phyloP scores from a whole-genome alignment of 2,888 invertebrate genomes.

The Drosophila sordidula region DNA sequence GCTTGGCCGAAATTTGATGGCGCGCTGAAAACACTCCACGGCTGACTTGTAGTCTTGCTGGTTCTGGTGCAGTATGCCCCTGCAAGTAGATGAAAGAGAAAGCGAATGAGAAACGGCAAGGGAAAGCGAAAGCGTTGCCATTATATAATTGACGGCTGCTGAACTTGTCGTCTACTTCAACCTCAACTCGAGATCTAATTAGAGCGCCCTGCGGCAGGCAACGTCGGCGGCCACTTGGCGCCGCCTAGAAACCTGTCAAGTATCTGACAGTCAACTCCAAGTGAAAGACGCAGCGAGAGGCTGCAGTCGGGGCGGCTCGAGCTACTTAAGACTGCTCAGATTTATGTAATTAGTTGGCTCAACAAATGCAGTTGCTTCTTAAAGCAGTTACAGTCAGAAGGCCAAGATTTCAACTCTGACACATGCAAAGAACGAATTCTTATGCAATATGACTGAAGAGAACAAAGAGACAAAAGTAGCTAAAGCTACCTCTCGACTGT shows the following conservation, averaged over 20 bases:
- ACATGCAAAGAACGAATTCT: neutral
- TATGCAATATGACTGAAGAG: neutral
- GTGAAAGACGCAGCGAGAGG: constrained; percentile 27
- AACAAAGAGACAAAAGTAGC: too few relatives aligned
- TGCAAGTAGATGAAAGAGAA: constrained; percentile 89
- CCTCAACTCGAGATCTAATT: constrained; percentile 61
- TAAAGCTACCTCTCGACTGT: too few relatives aligned
- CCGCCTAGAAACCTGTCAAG: constrained; percentile 53
- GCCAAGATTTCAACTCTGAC: neutral
- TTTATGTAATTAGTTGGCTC: constrained; percentile 66
- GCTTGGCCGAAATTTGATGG: constrained; percentile 94
- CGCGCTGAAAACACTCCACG: constrained; percentile 95
- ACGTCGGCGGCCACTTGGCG: constrained; percentile 38
- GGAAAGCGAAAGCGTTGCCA: constrained; percentile 57
- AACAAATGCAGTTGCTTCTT: constrained; percentile 19
- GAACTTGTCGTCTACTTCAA: constrained; percentile 63
- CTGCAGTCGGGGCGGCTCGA: constrained; percentile 1
- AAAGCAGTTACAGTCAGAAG: constrained; percentile 10
- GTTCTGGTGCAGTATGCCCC: constrained; percentile 96
- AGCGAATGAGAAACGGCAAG: constrained; percentile 48
- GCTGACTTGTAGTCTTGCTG: constrained; percentile 95
- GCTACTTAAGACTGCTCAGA: constrained; percentile 23
- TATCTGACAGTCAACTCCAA: constrained; percentile 22
- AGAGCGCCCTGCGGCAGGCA: constrained; percentile 48
- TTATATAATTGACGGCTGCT: constrained; percentile 56